phyloP scores from a whole-genome alignment of 2,888 invertebrate species.

The Drosophila anomelani region DNA sequence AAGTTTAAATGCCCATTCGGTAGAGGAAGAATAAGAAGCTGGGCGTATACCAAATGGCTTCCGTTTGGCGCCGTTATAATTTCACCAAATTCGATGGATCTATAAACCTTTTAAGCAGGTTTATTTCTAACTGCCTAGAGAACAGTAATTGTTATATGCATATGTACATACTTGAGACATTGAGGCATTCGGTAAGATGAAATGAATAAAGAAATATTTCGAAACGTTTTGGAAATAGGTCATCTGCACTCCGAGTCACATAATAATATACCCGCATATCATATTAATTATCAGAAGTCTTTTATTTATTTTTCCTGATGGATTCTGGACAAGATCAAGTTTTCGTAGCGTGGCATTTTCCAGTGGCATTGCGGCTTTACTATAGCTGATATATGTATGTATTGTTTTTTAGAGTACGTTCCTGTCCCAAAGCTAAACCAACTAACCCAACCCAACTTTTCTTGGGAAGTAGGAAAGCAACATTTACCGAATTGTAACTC shows the following conservation, averaged over 20 bases:
- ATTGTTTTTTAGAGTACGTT: no score
- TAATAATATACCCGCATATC: not conserved
- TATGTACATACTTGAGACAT: no score
- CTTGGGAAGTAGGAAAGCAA: no score
- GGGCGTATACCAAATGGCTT: slow-evolving; percentile 10
- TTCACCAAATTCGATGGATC: not conserved
- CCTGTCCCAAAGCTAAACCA: no score
- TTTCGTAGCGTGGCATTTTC: not conserved
- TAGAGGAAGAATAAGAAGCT: slow-evolving; percentile 14
- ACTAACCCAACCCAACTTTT: no score
- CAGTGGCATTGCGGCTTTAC: no score
- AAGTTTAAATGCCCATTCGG: slow-evolving; percentile 44
- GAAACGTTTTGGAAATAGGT: not conserved
- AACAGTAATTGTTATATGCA: not conserved
- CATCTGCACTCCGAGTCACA: not conserved
- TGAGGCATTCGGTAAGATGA: not conserved
- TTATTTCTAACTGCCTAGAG: not conserved
- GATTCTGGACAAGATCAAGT: not conserved
- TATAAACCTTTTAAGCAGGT: not conserved
- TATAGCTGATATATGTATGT: no score
- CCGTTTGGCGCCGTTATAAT: slow-evolving; percentile 13
- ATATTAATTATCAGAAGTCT: not conserved
- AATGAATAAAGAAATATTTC: not conserved
- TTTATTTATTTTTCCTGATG: not conserved
- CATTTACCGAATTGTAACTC: not conserved